Percentiles rank a stretch among this genome's conserved stretches.
Evolutionary conservation across 2,888 invertebrate genomes (phyloP).

Genomic region (Brachynemurus nebulosus): DNA sequence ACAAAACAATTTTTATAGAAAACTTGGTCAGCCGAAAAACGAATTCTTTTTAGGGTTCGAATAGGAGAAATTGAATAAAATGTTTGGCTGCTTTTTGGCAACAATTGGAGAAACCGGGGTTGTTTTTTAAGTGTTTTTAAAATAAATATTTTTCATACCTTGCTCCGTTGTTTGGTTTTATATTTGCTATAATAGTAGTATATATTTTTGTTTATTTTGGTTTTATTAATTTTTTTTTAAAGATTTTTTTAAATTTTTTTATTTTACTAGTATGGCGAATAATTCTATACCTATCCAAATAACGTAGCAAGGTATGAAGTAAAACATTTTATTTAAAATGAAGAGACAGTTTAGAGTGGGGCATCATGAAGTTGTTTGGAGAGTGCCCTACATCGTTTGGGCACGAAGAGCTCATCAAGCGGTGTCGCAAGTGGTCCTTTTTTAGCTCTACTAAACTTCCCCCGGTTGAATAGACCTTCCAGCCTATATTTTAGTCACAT

Average conservation of each 20-base stretch:
- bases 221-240: neutral
- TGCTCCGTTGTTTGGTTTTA: too few relatives aligned
- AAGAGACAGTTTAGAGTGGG: conserved; percentile 6
- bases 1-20: neutral
- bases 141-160: too few relatives aligned
- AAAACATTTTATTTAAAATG: neutral
- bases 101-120: neutral
- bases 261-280: neutral
- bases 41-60: too few relatives aligned
- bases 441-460: conserved; percentile 33
- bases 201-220: neutral
- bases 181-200: neutral
- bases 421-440: conserved; percentile 35
- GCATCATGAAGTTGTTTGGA: conserved; percentile 17
- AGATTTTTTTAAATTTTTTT: neutral
- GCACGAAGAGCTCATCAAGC: conserved; percentile 32
- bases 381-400: conserved; percentile 27
- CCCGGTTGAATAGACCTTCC: conserved; percentile 52
- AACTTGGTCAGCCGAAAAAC: neutral
- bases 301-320: too few relatives aligned
- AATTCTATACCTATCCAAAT: too few relatives aligned
- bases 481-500: conserved; percentile 66
- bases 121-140: too few relatives aligned
- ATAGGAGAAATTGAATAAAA: neutral
- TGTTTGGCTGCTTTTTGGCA: neutral